Conservation (phyloP, 2,888 invertebrate species). For the Protonemura montana region DNA sequence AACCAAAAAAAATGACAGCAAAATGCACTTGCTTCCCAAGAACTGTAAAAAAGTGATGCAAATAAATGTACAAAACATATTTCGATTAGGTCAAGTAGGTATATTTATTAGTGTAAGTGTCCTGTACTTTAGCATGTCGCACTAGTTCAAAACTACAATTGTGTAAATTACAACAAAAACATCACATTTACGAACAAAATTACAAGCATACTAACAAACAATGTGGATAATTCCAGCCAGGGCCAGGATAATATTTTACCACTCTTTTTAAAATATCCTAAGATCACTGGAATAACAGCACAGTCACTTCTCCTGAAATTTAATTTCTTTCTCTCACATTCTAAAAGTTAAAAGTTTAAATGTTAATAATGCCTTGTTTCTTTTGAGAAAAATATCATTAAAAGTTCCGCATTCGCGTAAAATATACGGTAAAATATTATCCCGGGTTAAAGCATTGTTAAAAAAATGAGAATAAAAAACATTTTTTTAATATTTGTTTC, state of each 20-base stretch:
- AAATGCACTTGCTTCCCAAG: too few relatives aligned
- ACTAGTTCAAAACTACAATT: constrained; percentile 24
- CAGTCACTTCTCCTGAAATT: neutral
- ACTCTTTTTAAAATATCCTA: constrained; percentile 24
- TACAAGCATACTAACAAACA: constrained; percentile 26
- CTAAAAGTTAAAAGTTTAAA: neutral
- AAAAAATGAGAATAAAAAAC: neutral
- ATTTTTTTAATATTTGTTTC: neutral
- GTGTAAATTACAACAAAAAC: neutral
- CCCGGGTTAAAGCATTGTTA: neutral
- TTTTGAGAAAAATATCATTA: neutral
- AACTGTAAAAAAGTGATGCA: too few relatives aligned
- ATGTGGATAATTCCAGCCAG: neutral
- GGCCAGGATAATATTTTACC: constrained; percentile 30
- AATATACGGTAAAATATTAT: constrained; percentile 20
- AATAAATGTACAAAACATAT: too few relatives aligned
- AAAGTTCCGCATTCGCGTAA: neutral
- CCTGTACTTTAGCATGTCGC: neutral
- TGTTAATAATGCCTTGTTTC: constrained; percentile 37
- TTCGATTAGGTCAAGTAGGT: neutral
- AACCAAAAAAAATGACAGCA: too few relatives aligned
- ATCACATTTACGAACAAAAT: constrained; percentile 14
- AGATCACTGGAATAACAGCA: constrained; percentile 4
- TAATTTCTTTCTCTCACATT: neutral
- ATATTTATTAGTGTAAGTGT: neutral